Percentiles rank a stretch among this genome's conserved stretches.
Conservation (phyloP, 2,113 vertebrate genomes). For the Sinocyclocheilus anophthalmus region DNA sequence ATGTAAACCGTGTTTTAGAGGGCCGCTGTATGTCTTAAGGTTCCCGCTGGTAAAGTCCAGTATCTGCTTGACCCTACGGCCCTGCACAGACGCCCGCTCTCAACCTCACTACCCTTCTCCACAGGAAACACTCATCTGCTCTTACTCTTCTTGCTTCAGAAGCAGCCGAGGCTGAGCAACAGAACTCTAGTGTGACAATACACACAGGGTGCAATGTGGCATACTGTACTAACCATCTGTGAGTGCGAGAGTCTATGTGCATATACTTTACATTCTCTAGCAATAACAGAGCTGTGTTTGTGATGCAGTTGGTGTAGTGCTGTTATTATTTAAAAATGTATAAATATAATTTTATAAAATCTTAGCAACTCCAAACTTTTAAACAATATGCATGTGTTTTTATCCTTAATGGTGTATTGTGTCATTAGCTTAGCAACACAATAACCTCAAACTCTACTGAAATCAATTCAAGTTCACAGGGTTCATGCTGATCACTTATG, state of each 20-base stretch:
- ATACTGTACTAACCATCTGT: not conserved
- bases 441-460: not conserved
- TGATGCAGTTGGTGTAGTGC: not conserved
- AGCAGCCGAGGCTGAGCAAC: not conserved
- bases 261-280: not conserved
- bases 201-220: slow-evolving; percentile 9
- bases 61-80: slow-evolving; percentile 26
- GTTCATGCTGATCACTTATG: not conserved
- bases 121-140: slow-evolving; percentile 5
- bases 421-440: not conserved
- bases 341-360: not conserved
- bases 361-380: not conserved
- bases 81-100: slow-evolving; percentile 8
- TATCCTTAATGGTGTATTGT: not conserved
- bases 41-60: slow-evolving; percentile 33
- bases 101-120: slow-evolving; percentile 23
- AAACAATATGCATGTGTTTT: not conserved
- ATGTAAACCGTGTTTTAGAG: not conserved
- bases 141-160: slow-evolving; percentile 6
- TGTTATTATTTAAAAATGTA: not conserved
- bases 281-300: not conserved
- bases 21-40: slow-evolving; percentile 2
- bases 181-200: slow-evolving; percentile 17
- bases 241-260: not conserved
- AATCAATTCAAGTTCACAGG: not conserved